These are phyloP conservation scores for Amphipyra berbera DNA, from an alignment of 2,888 invertebrate species.

Conservation along the genomic window DNA sequence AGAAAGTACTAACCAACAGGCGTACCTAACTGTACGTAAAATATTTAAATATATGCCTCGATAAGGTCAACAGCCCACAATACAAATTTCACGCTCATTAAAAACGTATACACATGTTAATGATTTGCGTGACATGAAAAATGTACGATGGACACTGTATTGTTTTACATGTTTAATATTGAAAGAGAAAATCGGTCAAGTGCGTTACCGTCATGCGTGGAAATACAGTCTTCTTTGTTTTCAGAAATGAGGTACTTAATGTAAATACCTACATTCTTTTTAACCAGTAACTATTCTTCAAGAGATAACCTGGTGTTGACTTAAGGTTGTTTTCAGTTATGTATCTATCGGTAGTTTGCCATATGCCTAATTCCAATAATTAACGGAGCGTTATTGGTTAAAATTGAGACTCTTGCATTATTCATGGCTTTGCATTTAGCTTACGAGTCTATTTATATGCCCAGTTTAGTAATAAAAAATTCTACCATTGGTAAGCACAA, in stretches of 20 bases:
- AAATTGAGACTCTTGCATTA: too few species aligned
- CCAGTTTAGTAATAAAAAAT: too few species aligned
- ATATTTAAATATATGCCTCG: conserved; percentile 27
- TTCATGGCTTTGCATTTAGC: too few species aligned
- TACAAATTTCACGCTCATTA: conserved; percentile 45
- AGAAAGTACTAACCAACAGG: background rate
- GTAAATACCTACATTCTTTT: background rate
- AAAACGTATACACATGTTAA: conserved; percentile 40
- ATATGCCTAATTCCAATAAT: too few species aligned
- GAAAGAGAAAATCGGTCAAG: conserved; percentile 38
- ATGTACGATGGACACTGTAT: conserved; percentile 6
- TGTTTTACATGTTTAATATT: conserved; percentile 30
- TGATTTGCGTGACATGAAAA: conserved; percentile 40
- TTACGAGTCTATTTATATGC: too few species aligned
- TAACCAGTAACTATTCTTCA: too few species aligned
- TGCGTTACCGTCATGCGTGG: background rate
- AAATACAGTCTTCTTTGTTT: conserved; percentile 11
- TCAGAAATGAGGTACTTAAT: background rate
- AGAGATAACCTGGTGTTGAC: too few species aligned
- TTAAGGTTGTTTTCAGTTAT: too few species aligned
- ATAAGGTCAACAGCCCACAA: conserved; percentile 28
- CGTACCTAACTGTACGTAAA: background rate
- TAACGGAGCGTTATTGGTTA: too few species aligned
- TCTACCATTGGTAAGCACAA: too few species aligned
- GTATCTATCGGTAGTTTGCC: too few species aligned